Evolutionary conservation across 2,888 invertebrate species (phyloP).

Genomic region (Leptinotarsa tumamoca): DNA sequence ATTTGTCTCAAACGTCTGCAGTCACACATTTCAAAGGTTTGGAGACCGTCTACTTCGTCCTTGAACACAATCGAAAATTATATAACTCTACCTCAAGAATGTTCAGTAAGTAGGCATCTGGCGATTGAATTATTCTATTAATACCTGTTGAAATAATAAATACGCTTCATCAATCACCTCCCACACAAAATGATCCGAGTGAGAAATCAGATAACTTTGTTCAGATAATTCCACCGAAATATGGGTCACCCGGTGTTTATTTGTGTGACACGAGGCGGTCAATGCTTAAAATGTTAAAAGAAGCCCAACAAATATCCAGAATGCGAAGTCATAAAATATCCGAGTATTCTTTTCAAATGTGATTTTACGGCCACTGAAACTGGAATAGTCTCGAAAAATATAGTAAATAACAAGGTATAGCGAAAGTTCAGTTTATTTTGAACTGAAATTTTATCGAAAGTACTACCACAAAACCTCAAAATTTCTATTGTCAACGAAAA

Average conservation of each 20-base stretch:
- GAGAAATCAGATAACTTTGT: slow-evolving; percentile 18
- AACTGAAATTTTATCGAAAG: no score
- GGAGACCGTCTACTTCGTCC: slow-evolving; percentile 9
- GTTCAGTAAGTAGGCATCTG: slow-evolving; percentile 15
- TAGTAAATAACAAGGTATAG: background rate
- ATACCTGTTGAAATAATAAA: slow-evolving; percentile 30
- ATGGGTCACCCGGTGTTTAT: slow-evolving; percentile 8
- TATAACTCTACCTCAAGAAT: slow-evolving; percentile 21
- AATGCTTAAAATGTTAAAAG: slow-evolving; percentile 10
- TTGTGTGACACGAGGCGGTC: background rate
- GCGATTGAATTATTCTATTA: slow-evolving; percentile 24
- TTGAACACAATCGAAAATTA: slow-evolving; percentile 16
- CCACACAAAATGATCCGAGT: slow-evolving; percentile 15
- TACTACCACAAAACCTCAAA: no score
- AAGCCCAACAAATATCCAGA: slow-evolving; percentile 5
- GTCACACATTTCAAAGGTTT: background rate
- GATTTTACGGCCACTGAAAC: slow-evolving; percentile 18
- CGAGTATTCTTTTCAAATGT: slow-evolving; percentile 16
- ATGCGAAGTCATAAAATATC: slow-evolving; percentile 16
- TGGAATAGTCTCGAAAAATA: background rate
- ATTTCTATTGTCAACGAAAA: no score
- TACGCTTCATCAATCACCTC: slow-evolving; percentile 23
- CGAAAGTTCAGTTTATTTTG: background rate
- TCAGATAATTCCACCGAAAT: slow-evolving; percentile 17
- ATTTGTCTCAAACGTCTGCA: background rate